Evolutionary conservation across 2,888 invertebrate genomes (phyloP), one percentile per base, ranked within the genome.

Genomic region (Polyploca ridens): DNA sequence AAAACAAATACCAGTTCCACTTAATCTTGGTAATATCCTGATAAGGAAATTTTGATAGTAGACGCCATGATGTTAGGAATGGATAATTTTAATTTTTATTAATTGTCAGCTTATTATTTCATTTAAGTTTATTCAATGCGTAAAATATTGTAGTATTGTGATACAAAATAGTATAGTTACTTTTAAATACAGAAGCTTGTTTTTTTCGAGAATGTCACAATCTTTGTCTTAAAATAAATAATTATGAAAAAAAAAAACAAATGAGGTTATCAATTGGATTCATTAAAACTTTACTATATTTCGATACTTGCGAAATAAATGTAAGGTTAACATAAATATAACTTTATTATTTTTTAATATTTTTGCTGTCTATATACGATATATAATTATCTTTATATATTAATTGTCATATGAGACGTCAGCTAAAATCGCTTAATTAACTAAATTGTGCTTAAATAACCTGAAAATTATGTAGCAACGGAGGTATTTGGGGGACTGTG

Each of bases 311-410:
- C 93, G 93, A 94, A 94, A 86, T 90, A 87, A 76, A 73, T 75
- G 77, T 84, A 86, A 86, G 76, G 86, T 88, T 87, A 81, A 61
- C 7, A 27, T 71, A 63, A 71, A 73, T 79, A 79, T 72, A 66
- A 62, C 64, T 73, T 62, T 73, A 68, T 69, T 65, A 66, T 68
- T 66, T 66, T n/a, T 16, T 33, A 63, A 62, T 62, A 44, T 63
- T 62, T 61, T 62, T 68, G 81, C 78, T 84, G 87, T 91, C 91
- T 91, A 88, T 82, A 88, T 89, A 89, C 83, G 84, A 84, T 93
- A 91, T 93, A 92, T 92, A 91, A 89, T 86, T 86, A 82, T 77
- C 68, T 90, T 61, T 93, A 91, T 93, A 94, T 93, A 91, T 91
- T 83, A 85, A 79, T 81, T 90, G 90, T 90, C 84, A 89, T 84